phyloP scores from a whole-genome alignment of 2,888 invertebrate species.

The Euzetes globulus region DNA sequence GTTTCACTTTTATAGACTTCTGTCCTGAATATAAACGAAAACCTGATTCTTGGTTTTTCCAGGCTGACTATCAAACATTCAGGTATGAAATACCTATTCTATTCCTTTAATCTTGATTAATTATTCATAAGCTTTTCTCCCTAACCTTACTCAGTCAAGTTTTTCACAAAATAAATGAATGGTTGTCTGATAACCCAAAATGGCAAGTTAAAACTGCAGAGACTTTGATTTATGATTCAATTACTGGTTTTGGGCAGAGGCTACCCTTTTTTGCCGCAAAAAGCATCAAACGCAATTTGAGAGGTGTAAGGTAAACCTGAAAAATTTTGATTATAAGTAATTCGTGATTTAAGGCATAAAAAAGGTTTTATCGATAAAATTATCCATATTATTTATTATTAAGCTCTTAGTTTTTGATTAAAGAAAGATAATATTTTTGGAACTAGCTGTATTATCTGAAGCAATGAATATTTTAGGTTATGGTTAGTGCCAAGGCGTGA shows the following conservation, averaged over 20 bases:
- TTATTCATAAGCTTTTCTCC: not conserved
- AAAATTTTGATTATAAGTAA: not conserved
- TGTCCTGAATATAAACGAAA: constrained; percentile 31
- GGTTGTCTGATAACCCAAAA: constrained; percentile 32
- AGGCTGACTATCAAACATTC: constrained; percentile 21
- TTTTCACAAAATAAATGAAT: constrained; percentile 32
- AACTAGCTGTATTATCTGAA: too few relatives aligned
- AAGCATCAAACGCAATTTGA: not conserved
- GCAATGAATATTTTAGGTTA: not conserved
- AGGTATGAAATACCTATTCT: too few relatives aligned
- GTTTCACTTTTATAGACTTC: constrained; percentile 32
- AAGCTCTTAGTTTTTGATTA: too few relatives aligned
- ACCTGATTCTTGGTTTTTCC: constrained; percentile 26
- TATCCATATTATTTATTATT: too few relatives aligned
- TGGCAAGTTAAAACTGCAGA: constrained; percentile 35
- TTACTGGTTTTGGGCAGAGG: constrained; percentile 22
- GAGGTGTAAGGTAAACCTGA: constrained; percentile 33
- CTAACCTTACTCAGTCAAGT: constrained; percentile 27
- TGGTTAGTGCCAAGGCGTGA: constrained; percentile 1
- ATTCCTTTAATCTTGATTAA: not conserved
- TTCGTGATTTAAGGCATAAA: not conserved
- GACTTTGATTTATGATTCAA: constrained; percentile 33
- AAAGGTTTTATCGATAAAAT: too few relatives aligned
- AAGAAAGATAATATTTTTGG: too few relatives aligned
- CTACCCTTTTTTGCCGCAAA: not conserved